Conservation (phyloP, 2,888 invertebrate genomes). For the Dasysyrphus albostriatus region DNA sequence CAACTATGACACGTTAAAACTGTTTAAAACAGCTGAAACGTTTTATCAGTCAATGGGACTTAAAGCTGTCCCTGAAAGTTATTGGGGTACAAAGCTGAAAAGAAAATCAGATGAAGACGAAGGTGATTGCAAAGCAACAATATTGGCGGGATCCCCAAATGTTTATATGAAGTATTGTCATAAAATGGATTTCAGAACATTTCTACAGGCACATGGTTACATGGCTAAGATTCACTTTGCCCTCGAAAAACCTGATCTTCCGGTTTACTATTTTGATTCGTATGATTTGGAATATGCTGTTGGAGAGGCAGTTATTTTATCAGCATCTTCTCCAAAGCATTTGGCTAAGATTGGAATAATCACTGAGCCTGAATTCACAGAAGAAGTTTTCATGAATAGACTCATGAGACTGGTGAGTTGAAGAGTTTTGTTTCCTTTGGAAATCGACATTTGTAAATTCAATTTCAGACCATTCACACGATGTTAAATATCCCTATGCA, state of each 20-base stretch:
- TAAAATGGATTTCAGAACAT: constrained; percentile 59
- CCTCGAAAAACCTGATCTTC: constrained; percentile 46
- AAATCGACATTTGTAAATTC: neutral
- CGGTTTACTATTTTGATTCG: constrained; percentile 51
- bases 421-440: neutral
- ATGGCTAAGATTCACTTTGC: constrained; percentile 61
- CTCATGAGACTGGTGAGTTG: constrained; percentile 52
- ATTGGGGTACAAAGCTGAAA: constrained; percentile 10
- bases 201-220: constrained; percentile 70
- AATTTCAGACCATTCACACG: neutral
- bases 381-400: constrained; percentile 45
- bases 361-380: neutral
- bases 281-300: constrained; percentile 49
- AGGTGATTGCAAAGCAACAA: constrained; percentile 43
- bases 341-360: constrained; percentile 24
- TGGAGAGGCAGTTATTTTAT: constrained; percentile 65
- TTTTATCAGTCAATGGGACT: constrained; percentile 54
- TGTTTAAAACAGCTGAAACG: constrained; percentile 21
- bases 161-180: constrained; percentile 60
- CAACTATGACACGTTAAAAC: neutral
- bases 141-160: constrained; percentile 13
- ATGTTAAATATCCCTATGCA: constrained; percentile 1
- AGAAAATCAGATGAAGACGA: neutral
- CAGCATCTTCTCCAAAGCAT: constrained; percentile 57
- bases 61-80: constrained; percentile 8